phyloP scores from a whole-genome alignment of 2,888 invertebrate species.

The Himalopsyche kuldschensis region DNA sequence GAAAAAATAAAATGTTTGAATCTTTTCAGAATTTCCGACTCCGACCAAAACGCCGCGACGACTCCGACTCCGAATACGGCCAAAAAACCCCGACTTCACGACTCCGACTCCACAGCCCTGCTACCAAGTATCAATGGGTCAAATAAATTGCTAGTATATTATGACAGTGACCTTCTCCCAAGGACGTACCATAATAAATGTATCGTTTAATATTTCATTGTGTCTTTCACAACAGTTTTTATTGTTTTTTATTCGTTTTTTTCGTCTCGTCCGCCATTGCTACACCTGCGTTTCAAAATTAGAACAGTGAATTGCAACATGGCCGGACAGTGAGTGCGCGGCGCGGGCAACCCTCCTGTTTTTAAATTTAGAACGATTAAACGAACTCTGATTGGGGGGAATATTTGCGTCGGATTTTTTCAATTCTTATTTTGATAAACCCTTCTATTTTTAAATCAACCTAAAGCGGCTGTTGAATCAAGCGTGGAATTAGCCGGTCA shows the following conservation, averaged over 20 bases:
- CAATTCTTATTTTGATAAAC: not conserved
- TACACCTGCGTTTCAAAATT: not conserved
- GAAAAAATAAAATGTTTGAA: no score
- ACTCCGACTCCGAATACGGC: no score
- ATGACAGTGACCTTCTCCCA: no score
- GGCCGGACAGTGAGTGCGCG: not conserved
- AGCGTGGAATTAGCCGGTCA: not conserved
- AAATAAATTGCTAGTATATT: no score
- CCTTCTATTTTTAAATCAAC: not conserved
- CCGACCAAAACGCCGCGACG: no score
- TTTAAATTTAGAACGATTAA: slow-evolving; percentile 29
- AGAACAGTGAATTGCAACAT: not conserved
- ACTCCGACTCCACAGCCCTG: no score
- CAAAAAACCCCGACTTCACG: no score
- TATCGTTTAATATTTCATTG: no score
- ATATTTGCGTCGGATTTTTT: not conserved
- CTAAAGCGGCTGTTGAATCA: not conserved
- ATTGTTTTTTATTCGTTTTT: not conserved
- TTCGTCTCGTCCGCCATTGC: not conserved
- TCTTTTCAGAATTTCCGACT: no score
- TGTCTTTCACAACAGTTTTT: no score
- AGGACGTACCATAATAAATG: no score
- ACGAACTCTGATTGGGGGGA: slow-evolving; percentile 13
- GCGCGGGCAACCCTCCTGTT: slow-evolving; percentile 12
- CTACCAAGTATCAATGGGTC: no score